phyloP scores from a whole-genome alignment of 2,888 invertebrate genomes.

The Plebejus anna region DNA sequence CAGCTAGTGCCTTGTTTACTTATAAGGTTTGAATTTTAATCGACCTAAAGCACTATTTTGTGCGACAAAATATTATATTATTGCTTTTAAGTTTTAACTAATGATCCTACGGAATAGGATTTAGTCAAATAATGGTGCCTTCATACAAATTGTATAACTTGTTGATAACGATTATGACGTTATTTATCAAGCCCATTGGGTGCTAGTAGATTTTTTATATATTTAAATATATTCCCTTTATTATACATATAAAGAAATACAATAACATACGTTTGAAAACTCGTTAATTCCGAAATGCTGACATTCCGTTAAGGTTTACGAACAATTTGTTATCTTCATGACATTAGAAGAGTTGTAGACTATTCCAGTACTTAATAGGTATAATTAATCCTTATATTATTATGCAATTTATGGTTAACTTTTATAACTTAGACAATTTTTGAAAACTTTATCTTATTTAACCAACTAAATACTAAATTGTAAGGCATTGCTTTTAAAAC shows the following conservation, averaged over 20 bases:
- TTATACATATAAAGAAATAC: neutral
- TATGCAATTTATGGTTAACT: neutral
- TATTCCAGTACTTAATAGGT: conserved; percentile 5
- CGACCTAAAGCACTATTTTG: neutral
- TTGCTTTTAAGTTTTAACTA: conserved; percentile 16
- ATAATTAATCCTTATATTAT: neutral
- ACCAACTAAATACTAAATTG: neutral
- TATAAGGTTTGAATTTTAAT: conserved; percentile 6
- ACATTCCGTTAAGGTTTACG: neutral
- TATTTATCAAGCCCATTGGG: neutral
- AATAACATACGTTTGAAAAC: neutral
- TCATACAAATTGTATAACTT: conserved; percentile 9
- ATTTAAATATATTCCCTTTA: neutral
- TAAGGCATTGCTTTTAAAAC: too few species aligned
- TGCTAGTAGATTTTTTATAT: neutral
- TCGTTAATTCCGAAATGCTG: neutral
- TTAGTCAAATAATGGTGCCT: conserved; percentile 16
- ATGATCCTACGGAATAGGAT: neutral
- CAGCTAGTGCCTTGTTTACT: conserved; percentile 21
- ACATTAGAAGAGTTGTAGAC: neutral
- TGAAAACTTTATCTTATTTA: neutral
- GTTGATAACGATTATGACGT: neutral
- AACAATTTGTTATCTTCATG: neutral
- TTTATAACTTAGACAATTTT: neutral
- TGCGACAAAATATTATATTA: neutral